Base-by-base conservation (phyloP, 92 coral and sea anemone genomes). In the Pocillopora grandis region DNA sequence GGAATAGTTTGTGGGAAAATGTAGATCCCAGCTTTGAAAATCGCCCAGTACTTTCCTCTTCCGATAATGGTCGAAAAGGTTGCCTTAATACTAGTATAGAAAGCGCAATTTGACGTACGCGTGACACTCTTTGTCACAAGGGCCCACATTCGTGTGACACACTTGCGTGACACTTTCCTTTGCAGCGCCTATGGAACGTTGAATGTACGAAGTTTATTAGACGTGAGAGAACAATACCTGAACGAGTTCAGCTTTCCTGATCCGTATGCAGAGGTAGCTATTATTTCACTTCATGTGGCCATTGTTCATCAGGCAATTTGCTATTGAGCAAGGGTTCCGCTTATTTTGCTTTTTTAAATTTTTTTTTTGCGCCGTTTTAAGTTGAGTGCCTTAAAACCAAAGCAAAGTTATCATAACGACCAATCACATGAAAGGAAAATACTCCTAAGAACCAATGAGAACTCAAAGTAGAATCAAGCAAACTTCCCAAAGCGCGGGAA, bases 161-260 rank as follows among this genome's bases (percentile, higher is more conserved):
- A 12, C 2, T 12, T 14, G 56, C 37, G 3, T 10, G 36, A 37
- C 21, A 2, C 8, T 20, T 66, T 4, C 72, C 42, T 55, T 20
- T 66, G 16, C 83, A 97, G 99, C 42, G 98, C 98, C 20, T 94
- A 91, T 75, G 99, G 99, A 64, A 83, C 94, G 35, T 82, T 97
- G 79, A 97, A 95, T 36, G 98, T 97, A 14, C 92, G 98, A 49
- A 97, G 98, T 79, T 88, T 97, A 80, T 86, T 97, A 17, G 99
- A 97, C 83, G 95, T 94, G 52, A 88, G 99, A 75, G 99, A 97
- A 87, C 99, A 97, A 65, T 94, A 90, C 66, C 86, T 97, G 27
- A 86, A 92, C 57, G 99, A 97, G 78, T 97, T 92, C 79, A 90
- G 90, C 18, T 97, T 97, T 81, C 89, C 92, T 18, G 99, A 97